Conservation (phyloP, 2,888 invertebrate genomes). For the Leucophora obtusa region DNA sequence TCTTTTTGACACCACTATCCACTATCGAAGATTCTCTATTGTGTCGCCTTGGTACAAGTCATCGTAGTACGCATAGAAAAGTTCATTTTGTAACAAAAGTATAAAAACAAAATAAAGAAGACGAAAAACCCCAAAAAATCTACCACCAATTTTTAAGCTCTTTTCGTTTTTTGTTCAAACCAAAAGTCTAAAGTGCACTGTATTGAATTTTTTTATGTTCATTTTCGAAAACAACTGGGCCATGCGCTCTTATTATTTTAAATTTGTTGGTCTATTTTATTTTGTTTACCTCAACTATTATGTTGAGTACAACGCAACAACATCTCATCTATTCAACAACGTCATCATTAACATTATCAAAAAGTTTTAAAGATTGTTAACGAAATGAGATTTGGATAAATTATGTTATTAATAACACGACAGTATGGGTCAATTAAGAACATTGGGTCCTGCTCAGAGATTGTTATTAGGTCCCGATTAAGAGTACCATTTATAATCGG, state of each 20-base stretch:
- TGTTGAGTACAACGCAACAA: constrained; percentile 29
- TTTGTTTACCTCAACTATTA: constrained; percentile 57
- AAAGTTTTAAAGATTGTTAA: too few species aligned
- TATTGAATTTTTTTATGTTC: constrained; percentile 11
- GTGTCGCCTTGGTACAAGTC: neutral
- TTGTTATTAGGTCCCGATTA: too few species aligned
- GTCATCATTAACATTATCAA: constrained; percentile 15
- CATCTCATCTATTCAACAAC: neutral
- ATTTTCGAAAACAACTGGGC: constrained; percentile 36
- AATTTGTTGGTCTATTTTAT: constrained; percentile 40
- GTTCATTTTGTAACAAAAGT: neutral
- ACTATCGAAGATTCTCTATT: neutral
- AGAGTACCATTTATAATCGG: too few species aligned
- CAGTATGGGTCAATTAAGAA: too few species aligned
- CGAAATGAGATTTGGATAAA: too few species aligned
- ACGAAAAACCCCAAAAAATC: constrained; percentile 9
- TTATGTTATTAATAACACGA: too few species aligned
- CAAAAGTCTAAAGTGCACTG: constrained; percentile 28
- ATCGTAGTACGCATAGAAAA: neutral
- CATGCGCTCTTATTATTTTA: constrained; percentile 58
- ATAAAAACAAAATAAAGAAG: neutral
- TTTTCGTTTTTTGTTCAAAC: constrained; percentile 21
- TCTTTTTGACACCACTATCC: neutral
- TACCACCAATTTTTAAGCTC: constrained; percentile 6
- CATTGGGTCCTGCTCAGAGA: too few species aligned